These are phyloP conservation scores for Cryptomyrus ogoouensis DNA, from an alignment of 2,113 vertebrate genomes.

Conservation along the genomic window DNA sequence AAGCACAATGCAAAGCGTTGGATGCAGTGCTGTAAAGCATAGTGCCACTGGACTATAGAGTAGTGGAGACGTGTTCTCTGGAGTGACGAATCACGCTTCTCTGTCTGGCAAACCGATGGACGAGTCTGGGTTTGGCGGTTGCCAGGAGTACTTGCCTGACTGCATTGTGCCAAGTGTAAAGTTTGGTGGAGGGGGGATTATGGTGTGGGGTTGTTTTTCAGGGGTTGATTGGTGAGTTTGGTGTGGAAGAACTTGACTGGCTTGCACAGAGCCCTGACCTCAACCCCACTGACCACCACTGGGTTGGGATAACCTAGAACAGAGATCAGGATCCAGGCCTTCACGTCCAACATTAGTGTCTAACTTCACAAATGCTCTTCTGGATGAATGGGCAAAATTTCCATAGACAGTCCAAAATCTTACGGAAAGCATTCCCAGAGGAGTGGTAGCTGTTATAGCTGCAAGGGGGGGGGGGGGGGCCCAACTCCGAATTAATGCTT, in stretches of 20 bases:
- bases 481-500: not conserved
- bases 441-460: not conserved
- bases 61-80: too few species aligned
- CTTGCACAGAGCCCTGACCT: not conserved
- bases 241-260: not conserved
- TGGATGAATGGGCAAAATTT: not conserved
- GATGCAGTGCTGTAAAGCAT: not conserved
- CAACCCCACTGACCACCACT: not conserved
- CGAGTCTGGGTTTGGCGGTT: not conserved
- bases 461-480: too few species aligned
- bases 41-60: not conserved
- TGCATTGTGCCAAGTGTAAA: not conserved
- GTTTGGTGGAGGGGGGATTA: not conserved
- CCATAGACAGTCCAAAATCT: not conserved
- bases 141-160: not conserved
- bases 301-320: not conserved
- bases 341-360: not conserved
- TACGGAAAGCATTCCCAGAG: not conserved
- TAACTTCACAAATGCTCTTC: not conserved
- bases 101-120: too few species aligned
- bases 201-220: not conserved
- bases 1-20: not conserved
- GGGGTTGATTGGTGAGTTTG: not conserved
- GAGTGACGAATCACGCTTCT: too few species aligned
- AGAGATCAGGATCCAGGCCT: not conserved